These are phyloP conservation scores for Himalopsyche anomala DNA, from an alignment of 2,888 invertebrate genomes.

Conservation along the genomic window DNA sequence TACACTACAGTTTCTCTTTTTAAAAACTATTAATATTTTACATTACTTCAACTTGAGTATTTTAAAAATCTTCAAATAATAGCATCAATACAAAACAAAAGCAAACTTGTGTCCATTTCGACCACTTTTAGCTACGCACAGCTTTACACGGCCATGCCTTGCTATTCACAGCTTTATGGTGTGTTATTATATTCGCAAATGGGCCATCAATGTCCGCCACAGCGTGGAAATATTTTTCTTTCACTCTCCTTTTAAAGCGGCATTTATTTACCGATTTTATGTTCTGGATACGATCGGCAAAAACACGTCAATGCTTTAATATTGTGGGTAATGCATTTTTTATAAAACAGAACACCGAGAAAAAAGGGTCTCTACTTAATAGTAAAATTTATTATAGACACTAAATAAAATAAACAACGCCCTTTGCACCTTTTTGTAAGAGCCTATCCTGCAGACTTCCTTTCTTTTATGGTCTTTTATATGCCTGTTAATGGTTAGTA, in stretches of 20 bases:
- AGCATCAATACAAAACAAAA: slow-evolving; percentile 1
- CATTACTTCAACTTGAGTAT: too few relatives aligned
- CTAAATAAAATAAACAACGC: slow-evolving; percentile 26
- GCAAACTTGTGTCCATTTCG: not conserved
- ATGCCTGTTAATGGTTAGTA: slow-evolving; percentile 7
- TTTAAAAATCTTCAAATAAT: not conserved
- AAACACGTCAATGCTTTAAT: slow-evolving; percentile 9
- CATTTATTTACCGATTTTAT: slow-evolving; percentile 23
- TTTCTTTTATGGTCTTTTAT: slow-evolving; percentile 34
- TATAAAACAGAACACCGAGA: not conserved
- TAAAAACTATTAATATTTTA: too few relatives aligned
- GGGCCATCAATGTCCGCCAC: slow-evolving; percentile 11
- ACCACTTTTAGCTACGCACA: not conserved
- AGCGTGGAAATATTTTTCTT: slow-evolving; percentile 24
- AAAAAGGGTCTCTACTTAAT: slow-evolving; percentile 27
- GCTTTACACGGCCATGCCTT: not conserved
- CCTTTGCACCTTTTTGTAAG: slow-evolving; percentile 13
- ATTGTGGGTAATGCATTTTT: slow-evolving; percentile 22
- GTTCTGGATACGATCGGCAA: slow-evolving; percentile 6
- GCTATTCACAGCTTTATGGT: not conserved
- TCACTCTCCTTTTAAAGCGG: not conserved
- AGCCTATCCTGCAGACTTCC: not conserved
- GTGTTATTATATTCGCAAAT: slow-evolving; percentile 8
- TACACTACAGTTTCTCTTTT: too few relatives aligned
- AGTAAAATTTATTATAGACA: slow-evolving; percentile 8